Evolutionary conservation across 2,888 invertebrate genomes (phyloP).

Genomic region (Watsonalla binaria): DNA sequence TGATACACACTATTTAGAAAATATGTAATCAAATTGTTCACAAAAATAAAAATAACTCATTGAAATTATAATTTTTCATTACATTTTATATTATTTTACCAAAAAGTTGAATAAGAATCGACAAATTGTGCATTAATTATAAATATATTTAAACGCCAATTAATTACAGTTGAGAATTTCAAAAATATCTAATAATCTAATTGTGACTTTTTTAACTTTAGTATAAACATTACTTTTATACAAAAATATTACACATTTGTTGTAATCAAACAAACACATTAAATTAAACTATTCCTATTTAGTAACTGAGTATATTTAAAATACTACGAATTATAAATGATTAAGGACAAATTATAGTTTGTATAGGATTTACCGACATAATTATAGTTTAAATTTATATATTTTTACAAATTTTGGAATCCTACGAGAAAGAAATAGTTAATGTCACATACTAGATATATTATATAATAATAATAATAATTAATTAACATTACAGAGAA

Average conservation of each 20-base stretch:
- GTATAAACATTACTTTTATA: too few relatives aligned
- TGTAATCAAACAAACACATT: too few relatives aligned
- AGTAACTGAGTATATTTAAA: too few relatives aligned
- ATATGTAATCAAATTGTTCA: not conserved
- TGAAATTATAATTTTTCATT: not conserved
- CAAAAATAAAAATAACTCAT: not conserved
- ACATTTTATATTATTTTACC: constrained; percentile 16
- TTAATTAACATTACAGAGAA: constrained; percentile 32
- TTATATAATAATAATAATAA: constrained; percentile 15
- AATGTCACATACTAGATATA: not conserved
- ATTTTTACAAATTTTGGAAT: too few relatives aligned
- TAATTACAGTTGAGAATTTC: not conserved
- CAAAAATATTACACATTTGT: too few relatives aligned
- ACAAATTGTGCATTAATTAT: constrained; percentile 18
- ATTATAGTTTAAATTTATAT: too few relatives aligned
- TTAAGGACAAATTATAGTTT: too few relatives aligned
- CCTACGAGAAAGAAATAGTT: constrained; percentile 1
- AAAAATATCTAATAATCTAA: not conserved
- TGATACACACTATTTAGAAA: not conserved
- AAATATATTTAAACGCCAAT: not conserved
- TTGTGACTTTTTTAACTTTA: not conserved
- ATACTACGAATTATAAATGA: too few relatives aligned
- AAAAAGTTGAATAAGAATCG: constrained; percentile 48
- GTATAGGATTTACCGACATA: too few relatives aligned
- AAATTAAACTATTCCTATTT: too few relatives aligned